phyloP scores from a whole-genome alignment of 35 echinoderm and acorn worm genomes.

The Apostichopus parvimensis region DNA sequence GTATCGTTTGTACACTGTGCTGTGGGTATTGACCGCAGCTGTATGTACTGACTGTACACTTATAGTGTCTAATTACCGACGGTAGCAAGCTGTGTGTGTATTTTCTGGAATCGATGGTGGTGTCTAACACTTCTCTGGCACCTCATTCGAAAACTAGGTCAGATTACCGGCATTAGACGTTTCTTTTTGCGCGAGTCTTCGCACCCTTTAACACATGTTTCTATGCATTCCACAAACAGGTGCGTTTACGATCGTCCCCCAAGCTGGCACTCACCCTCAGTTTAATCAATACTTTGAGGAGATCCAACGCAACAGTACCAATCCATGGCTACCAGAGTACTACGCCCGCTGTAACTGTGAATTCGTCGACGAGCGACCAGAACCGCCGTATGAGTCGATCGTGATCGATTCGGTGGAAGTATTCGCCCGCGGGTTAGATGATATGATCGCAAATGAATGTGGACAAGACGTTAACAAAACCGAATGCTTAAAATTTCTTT shows the following conservation, averaged over 20 bases:
- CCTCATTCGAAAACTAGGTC: too few species aligned
- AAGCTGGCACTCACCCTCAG: neutral
- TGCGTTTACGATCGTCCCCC: conserved; percentile 20
- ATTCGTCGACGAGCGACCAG: neutral
- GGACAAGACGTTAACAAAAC: neutral
- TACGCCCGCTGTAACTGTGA: neutral
- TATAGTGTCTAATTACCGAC: too few species aligned
- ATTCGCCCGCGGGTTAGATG: conserved; percentile 27
- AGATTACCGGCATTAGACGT: too few species aligned
- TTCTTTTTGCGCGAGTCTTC: too few species aligned
- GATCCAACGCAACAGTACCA: neutral
- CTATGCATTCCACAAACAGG: neutral
- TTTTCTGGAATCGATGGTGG: too few species aligned
- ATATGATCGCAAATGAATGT: neutral
- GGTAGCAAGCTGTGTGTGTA: too few species aligned
- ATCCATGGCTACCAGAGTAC: conserved; percentile 40
- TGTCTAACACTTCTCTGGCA: too few species aligned
- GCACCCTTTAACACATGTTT: too few species aligned
- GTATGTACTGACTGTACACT: too few species aligned
- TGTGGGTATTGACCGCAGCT: too few species aligned
- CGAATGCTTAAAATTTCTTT: neutral
- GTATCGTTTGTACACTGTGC: too few species aligned
- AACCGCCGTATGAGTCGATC: conserved; percentile 22
- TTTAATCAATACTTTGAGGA: neutral
- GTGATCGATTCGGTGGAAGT: conserved; percentile 52